A percentile compares a stretch with the other conserved stretches of the same genome.
phyloP scores from a whole-genome alignment of 2,113 vertebrate species.

The Melanotaenia duboulayi region DNA sequence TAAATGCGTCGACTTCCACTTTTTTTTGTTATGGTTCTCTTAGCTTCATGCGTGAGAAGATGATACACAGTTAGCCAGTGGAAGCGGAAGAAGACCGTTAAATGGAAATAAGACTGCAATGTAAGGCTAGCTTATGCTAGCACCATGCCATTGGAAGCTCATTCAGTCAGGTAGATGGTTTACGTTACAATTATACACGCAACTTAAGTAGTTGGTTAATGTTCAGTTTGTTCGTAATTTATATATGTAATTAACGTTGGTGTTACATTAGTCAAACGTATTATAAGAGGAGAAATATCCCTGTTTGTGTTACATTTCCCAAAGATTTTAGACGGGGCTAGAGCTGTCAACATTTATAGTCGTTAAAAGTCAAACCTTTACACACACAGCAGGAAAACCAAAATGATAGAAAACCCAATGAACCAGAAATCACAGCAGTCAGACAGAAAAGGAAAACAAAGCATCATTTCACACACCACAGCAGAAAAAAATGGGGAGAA shows the following conservation, averaged over 20 bases:
- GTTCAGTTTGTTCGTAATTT: too few species aligned
- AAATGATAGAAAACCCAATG: too few species aligned
- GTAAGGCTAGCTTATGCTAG: constrained; percentile 46
- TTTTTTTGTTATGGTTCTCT: neutral
- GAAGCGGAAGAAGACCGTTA: neutral
- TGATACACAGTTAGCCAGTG: neutral
- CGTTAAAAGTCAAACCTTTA: neutral
- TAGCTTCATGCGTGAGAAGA: neutral
- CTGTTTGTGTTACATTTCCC: too few species aligned
- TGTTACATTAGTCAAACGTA: neutral
- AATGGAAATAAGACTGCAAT: neutral
- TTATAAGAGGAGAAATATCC: neutral
- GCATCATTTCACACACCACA: too few species aligned
- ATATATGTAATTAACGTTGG: neutral
- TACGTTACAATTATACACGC: neutral
- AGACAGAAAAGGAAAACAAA: too few species aligned
- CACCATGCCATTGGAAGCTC: constrained; percentile 28
- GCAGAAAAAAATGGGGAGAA: too few species aligned
- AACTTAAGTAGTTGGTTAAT: neutral
- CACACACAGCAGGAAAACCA: too few species aligned
- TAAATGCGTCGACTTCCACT: too few species aligned
- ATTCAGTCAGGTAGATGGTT: neutral
- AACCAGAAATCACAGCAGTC: too few species aligned
- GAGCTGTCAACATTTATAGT: neutral
- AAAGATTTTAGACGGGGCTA: too few species aligned